Base-by-base conservation (phyloP, 2,888 invertebrate species). In the Petrolisthes manimaculis region DNA sequence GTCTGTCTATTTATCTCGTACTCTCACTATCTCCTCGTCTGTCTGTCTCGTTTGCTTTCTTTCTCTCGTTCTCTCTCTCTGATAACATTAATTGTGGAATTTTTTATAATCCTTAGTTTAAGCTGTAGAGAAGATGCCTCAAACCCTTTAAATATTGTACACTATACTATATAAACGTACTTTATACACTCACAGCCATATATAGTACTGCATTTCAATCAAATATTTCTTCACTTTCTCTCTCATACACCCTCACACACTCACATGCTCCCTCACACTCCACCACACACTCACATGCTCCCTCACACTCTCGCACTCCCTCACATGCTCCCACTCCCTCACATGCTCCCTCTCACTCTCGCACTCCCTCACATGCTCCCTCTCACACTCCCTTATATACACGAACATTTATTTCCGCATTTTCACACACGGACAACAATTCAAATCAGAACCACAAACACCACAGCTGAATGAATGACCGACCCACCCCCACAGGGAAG, bases 401-500 rank as follows among this genome's bases (percentile, higher is more conserved):
- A 54, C 74, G 5, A 53, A 9, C 74, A 5, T 74, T 5, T 54
- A 9, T 24, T 54, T 75, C 71, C 80, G 82, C 79, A 86, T 79
- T 82, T 81, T 55, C 75, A 61, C 86, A 75, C 86, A 75, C n/a
- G n/a, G n/a, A n/a, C 51, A 81, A 86, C 71, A 86, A 56, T 12
- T 69, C 74, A 74, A 82, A 86, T 86, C 86, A 71, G 75, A 75
- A 82, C 74, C 81, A 80, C 81, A 86, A 86, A 86, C 86, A 86
- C 75, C 14, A 21, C 21, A 21, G 71, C 21, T n/a, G 75, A 61
- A 21, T 67, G 79, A 86, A 86, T 82, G 37, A 51, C 71, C 53
- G 71, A 71, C 56, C 86, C 75, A 53, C 21, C 69, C 4, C 24
- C n/a, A 18, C 71, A 71, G 6, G 18, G 61, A 71, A 71, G 71